Evolutionary conservation across 2,888 invertebrate genomes (phyloP), one percentile per base, ranked within the genome.

Genomic region (Monopis laevigella): DNA sequence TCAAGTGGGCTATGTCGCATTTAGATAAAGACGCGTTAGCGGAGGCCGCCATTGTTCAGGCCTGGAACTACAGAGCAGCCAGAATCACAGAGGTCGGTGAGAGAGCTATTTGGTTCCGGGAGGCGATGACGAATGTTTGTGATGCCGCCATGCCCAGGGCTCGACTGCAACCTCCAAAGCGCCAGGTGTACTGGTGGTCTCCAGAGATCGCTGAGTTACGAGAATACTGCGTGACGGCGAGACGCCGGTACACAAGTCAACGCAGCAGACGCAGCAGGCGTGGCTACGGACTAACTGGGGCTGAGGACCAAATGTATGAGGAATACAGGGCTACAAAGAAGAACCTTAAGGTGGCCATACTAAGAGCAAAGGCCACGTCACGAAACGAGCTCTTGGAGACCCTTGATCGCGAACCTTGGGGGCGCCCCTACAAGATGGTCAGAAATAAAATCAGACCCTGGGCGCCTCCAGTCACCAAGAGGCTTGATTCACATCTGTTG

Each of bases 81-180:
- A 17, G 11, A 16, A 14, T 7, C 8, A 16, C 8, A 2, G 24
- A 18, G 3, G 14, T 29, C 2, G 41, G 39, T n/a, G 43, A 14
- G 2, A 29, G 27, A 12, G 44, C 43, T 2, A 42, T 35, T 1
- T 21, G 24, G 39, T 42, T 49, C 1, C n/a, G 39, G 3, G 17
- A 19, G 0, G 38, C 41, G 0, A 21, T 49, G 41, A 41, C 42
- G 4, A 30, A 32, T 1, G 29, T 49, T 1, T 49, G 50, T 30
- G 47, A 50, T 11, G 43, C 48, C 10, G 21, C 46, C 0, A 51
- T 50, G 50, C 47, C 51, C 1, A 27, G 50, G 2, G 21, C 40
- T 2, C 19, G 17, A 2, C 41, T 24, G 3, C 38, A 3, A 10
- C 39, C 24, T 24, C 12, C 39, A 11, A 21, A 14, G 24, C 26